Evolutionary conservation across 53 echinoderm and acorn worm species (phyloP).

Genomic region (Echinometra lucunter): DNA sequence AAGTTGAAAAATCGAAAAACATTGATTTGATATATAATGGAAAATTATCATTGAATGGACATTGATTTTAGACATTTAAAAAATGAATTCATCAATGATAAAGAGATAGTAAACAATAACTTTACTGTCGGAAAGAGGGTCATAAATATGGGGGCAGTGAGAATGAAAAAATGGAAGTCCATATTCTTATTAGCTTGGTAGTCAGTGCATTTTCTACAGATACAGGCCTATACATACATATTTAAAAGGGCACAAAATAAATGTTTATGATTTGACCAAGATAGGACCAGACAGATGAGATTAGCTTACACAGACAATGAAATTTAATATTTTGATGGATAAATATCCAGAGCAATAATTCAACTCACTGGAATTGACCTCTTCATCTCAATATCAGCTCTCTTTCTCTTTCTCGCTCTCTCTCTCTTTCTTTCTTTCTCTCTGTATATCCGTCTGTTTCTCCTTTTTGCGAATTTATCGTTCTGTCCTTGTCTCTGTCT

Average conservation of each 20-base stretch:
- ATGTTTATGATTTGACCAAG: not conserved
- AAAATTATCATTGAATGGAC: too few relatives aligned
- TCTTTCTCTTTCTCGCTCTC: slow-evolving; percentile 5
- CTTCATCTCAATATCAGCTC: slow-evolving; percentile 13
- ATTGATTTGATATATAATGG: too few relatives aligned
- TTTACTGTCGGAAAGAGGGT: too few relatives aligned
- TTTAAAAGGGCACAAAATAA: not conserved
- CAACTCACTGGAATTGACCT: slow-evolving; percentile 9
- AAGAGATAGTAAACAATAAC: too few relatives aligned
- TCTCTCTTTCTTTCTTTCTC: not conserved
- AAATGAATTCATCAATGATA: too few relatives aligned
- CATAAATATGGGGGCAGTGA: too few relatives aligned
- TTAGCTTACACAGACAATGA: slow-evolving; percentile 15
- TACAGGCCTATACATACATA: not conserved
- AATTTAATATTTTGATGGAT: slow-evolving; percentile 33
- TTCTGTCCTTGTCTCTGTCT: not conserved
- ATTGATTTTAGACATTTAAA: too few relatives aligned
- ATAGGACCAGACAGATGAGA: slow-evolving; percentile 5
- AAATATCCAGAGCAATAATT: slow-evolving; percentile 42
- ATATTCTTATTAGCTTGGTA: too few relatives aligned
- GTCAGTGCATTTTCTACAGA: not conserved
- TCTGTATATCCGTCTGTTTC: too few relatives aligned
- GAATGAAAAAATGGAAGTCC: too few relatives aligned
- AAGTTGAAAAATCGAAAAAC: too few relatives aligned
- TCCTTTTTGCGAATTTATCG: not conserved